A percentile compares a stretch with the other conserved stretches of the same genome.
phyloP scores from a whole-genome alignment of 1,140 invertebrate species.

The Mya arenaria region DNA sequence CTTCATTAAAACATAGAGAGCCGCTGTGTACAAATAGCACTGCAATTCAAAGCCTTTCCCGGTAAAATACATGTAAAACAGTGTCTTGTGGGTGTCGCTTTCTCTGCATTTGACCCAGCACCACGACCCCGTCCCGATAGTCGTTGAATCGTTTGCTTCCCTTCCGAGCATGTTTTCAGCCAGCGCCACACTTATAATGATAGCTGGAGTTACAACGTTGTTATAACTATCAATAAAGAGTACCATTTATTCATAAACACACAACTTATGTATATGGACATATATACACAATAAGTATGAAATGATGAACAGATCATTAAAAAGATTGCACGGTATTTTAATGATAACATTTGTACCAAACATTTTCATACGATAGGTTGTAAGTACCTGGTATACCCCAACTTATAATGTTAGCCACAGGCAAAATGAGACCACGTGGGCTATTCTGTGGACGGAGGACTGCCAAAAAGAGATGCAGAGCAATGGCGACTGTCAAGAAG shows the following conservation, averaged over 20 bases:
- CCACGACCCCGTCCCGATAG: constrained; percentile 14
- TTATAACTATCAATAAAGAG: too few relatives aligned
- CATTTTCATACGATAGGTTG: not conserved
- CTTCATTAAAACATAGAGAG: constrained; percentile 10
- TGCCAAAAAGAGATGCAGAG: not conserved
- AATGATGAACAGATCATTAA: too few relatives aligned
- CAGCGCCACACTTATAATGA: not conserved
- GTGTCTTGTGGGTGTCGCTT: not conserved
- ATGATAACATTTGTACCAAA: too few relatives aligned
- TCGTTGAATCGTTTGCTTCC: not conserved
- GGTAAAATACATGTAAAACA: constrained; percentile 12
- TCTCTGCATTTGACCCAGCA: constrained; percentile 4
- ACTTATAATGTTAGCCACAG: not conserved
- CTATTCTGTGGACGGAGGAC: not conserved
- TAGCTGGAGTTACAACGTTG: too few relatives aligned
- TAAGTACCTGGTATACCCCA: not conserved
- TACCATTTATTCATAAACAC: too few relatives aligned
- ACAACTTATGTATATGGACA: too few relatives aligned
- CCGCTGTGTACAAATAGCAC: constrained; percentile 13
- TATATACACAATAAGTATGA: too few relatives aligned
- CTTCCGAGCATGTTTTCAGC: not conserved
- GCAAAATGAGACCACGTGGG: not conserved
- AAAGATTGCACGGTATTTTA: too few relatives aligned
- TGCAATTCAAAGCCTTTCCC: constrained; percentile 31
- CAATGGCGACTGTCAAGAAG: constrained; percentile 18